phyloP scores from a whole-genome alignment of 2,113 vertebrate species.

The Sphaerodactylus townsendi region DNA sequence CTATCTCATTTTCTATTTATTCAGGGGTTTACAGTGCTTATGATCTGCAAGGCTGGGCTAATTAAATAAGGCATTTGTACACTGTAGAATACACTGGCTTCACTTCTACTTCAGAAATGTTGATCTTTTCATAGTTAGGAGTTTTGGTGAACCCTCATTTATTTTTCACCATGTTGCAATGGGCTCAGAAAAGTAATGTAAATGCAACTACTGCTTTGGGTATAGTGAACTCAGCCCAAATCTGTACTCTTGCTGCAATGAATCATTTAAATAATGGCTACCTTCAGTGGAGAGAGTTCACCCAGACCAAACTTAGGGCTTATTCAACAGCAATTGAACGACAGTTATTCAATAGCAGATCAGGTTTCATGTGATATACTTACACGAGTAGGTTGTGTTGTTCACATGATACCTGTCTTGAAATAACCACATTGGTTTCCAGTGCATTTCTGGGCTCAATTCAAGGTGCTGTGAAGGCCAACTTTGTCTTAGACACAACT shows the following conservation, averaged over 20 bases:
- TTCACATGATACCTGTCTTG: no score
- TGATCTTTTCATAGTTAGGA: background rate
- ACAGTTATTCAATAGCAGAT: no score
- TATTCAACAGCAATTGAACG: background rate
- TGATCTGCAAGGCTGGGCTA: constrained; percentile 10
- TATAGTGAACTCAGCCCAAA: background rate
- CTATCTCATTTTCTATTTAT: constrained; percentile 3
- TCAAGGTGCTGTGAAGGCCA: no score
- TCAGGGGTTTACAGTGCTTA: background rate
- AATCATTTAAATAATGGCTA: background rate
- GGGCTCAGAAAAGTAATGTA: background rate
- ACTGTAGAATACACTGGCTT: background rate
- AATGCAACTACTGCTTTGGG: background rate
- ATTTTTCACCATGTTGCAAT: background rate
- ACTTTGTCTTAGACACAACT: no score
- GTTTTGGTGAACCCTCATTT: background rate
- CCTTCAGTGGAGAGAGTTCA: background rate
- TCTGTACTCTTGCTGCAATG: background rate
- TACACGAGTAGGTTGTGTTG: no score
- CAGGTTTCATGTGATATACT: no score
- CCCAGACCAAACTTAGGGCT: background rate
- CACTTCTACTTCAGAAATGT: background rate
- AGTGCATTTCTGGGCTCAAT: no score
- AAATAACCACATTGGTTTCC: no score
- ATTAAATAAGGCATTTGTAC: background rate